A percentile compares a stretch with the other conserved stretches of the same genome.
These are phyloP conservation scores for Semnornis frantzii DNA, from an alignment of 2,113 vertebrate species.

Conservation along the genomic window DNA sequence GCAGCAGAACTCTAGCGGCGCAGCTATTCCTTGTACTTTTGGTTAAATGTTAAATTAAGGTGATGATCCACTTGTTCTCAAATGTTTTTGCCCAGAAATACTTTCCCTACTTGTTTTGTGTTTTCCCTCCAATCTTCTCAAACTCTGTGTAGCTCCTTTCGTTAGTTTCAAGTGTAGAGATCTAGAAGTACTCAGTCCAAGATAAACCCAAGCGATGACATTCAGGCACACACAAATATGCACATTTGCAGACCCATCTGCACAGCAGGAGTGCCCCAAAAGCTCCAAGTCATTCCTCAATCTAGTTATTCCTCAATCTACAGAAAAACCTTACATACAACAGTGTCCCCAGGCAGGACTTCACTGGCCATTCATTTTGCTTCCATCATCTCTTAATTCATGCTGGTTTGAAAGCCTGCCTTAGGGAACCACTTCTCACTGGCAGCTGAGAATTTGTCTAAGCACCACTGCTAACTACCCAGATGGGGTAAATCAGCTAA, in stretches of 20 bases:
- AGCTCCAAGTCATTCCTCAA: neutral
- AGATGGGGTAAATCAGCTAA: neutral
- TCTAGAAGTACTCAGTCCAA: neutral
- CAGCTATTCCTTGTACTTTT: neutral
- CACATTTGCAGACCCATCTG: neutral
- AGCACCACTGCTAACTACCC: neutral
- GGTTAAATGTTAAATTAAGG: neutral
- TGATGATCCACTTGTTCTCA: neutral
- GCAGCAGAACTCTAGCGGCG: constrained; percentile 3
- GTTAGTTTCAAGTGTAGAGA: neutral
- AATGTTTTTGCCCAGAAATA: neutral
- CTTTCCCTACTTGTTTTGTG: neutral
- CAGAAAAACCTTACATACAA: neutral
- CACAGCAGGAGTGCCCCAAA: neutral
- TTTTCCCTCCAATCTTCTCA: neutral
- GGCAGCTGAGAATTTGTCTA: neutral
- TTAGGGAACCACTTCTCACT: constrained; percentile 7
- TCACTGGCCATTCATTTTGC: neutral
- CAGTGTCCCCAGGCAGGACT: neutral
- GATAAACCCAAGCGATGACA: neutral
- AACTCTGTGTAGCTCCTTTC: neutral
- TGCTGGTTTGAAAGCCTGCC: neutral
- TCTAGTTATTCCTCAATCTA: neutral
- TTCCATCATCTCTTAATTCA: constrained; percentile 11
- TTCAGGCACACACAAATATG: fast-evolving